A percentile compares a stretch with the other conserved stretches of the same genome.
phyloP scores from a whole-genome alignment of 2,113 vertebrate species.

The Alligator sinensis region DNA sequence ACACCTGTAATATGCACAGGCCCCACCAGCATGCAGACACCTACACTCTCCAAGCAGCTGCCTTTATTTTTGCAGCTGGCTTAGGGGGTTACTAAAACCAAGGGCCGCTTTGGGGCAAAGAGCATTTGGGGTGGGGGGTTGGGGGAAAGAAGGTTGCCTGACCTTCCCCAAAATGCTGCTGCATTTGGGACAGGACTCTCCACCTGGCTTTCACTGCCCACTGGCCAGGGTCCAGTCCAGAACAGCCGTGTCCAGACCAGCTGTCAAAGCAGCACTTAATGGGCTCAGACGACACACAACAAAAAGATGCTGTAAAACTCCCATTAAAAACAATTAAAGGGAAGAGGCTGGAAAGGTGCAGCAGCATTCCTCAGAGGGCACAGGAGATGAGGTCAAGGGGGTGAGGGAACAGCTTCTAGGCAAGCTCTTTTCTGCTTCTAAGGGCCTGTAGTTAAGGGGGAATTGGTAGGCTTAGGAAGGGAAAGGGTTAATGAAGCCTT shows the following conservation, averaged over 20 bases:
- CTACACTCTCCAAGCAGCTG: background rate
- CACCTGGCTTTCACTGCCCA: background rate
- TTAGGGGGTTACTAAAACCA: no score
- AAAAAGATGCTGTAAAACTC: background rate
- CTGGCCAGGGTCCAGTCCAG: background rate
- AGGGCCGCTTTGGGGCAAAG: background rate
- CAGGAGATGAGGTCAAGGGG: fast-evolving
- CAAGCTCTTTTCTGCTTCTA: background rate
- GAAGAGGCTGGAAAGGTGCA: background rate
- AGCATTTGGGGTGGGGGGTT: background rate
- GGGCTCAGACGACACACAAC: background rate
- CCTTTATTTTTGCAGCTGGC: background rate
- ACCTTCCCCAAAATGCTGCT: fast-evolving
- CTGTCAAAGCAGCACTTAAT: background rate
- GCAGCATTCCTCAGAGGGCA: fast-evolving
- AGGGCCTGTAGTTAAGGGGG: background rate
- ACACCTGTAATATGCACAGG: background rate
- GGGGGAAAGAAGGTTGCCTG: background rate
- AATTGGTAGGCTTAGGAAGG: background rate
- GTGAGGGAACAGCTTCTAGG: background rate
- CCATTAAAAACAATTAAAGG: background rate
- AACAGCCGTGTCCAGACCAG: background rate
- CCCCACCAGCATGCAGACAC: background rate
- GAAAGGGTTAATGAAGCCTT: background rate
- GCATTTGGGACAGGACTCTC: background rate